Conservation (phyloP, 2,113 vertebrate species). For the Rissa tridactyla region DNA sequence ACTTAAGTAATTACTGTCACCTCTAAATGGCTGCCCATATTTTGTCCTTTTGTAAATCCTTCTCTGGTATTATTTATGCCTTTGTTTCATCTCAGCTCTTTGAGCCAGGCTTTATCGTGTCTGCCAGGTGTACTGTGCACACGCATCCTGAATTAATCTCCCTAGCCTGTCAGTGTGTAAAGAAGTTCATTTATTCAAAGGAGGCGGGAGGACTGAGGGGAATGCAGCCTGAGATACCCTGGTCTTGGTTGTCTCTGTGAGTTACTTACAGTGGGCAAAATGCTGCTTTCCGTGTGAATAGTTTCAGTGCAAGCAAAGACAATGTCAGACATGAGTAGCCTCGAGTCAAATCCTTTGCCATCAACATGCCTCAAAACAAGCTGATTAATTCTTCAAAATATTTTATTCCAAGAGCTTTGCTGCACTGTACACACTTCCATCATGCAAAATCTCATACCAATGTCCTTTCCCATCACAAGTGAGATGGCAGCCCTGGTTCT, state of each 20-base stretch:
- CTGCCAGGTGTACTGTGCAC: constrained; percentile 58
- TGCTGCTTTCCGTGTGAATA: not conserved
- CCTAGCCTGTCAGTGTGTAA: constrained; percentile 15
- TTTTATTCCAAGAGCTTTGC: constrained; percentile 10
- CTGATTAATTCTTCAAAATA: not conserved
- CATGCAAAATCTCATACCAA: not conserved
- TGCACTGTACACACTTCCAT: not conserved
- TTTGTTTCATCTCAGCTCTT: constrained; percentile 60
- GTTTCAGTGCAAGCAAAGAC: not conserved
- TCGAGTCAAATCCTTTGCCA: not conserved
- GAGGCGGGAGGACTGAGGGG: not conserved
- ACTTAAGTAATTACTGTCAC: constrained; percentile 68
- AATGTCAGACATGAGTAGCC: not conserved
- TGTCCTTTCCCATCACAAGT: not conserved
- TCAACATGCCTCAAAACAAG: not conserved
- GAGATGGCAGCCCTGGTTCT: not conserved
- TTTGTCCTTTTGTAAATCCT: constrained; percentile 63
- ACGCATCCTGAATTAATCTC: constrained; percentile 64
- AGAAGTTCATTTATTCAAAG: constrained; percentile 54
- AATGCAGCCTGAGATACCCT: not conserved
- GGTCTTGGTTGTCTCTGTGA: not conserved
- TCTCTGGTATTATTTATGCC: constrained; percentile 39
- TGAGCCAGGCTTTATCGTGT: constrained; percentile 43
- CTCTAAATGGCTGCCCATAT: constrained; percentile 45
- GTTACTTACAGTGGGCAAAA: constrained; percentile 11